Base-by-base conservation (phyloP, 2,113 vertebrate genomes). In the Gymnobelideus leadbeateri region DNA sequence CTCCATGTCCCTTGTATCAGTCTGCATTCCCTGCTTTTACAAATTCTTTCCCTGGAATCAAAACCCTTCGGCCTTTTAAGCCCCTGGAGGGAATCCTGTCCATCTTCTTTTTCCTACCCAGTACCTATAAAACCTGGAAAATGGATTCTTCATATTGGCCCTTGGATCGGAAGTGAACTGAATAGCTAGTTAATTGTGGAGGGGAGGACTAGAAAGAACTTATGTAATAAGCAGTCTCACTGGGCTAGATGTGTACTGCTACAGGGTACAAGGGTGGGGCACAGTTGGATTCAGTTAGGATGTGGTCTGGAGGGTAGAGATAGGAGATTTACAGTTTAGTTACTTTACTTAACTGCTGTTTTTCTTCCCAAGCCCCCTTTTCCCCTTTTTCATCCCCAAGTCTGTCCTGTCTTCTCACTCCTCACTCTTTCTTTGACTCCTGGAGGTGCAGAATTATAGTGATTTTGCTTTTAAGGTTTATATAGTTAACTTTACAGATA, bases 251-350 rank as follows among this genome's bases (percentile, higher is more conserved):
- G 19, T n/a, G 61, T 68, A n/a, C 37, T 77, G 68, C 68, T 84
- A 84, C n/a, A 84, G 37, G 37, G n/a, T 43, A 43, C 68, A n/a
- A 2, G 95, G 97, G 97, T 84, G 97, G 96, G 95, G 97, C 96
- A 92, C 94, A 23, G 53, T 51, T 57, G 95, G 94, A 96, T 94
- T 96, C 96, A 1, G 96, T 94, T 97, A 95, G 96, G 93, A 95
- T 90, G 94, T 95, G 95, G 95, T 97, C 97, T 98, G 98, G 93
- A 94, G 95, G 90, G 12, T 61, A 97, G 96, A 98, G 98, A 98
- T 97, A 98, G 94, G 93, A 51, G 90, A 51, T 91, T 97, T 95
- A 92, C 97, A 54, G 96, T 97, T 96, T 93, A 91, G 89, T 93
- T 95, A 28, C 95, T 54, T 46, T 93, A 91, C 28, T 61, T 55